Evolutionary conservation across 2,888 invertebrate species (phyloP).

Genomic region (Hylaea fasciaria): DNA sequence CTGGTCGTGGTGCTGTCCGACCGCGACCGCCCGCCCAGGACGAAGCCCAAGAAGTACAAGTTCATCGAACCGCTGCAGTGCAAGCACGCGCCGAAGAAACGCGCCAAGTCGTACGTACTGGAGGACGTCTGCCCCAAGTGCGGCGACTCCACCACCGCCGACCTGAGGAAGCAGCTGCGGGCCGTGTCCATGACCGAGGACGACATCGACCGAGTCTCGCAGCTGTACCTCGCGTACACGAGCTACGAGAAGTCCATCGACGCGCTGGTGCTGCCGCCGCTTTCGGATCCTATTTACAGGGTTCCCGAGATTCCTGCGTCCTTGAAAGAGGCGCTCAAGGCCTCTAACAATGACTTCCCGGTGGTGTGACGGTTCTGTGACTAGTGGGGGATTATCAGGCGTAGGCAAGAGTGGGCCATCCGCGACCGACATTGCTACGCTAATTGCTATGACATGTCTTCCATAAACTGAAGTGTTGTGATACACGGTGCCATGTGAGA

Average conservation of each 20-base stretch:
- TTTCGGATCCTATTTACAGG: conserved; percentile 72
- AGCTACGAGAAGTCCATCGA: conserved; percentile 70
- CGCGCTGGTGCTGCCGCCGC: conserved; percentile 69
- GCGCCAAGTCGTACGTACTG: conserved; percentile 55
- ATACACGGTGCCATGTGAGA: conserved; percentile 61
- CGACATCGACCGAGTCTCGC: conserved; percentile 70
- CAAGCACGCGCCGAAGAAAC: conserved; percentile 58
- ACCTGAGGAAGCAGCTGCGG: conserved; percentile 69
- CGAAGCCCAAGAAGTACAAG: conserved; percentile 62
- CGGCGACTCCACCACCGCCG: conserved; percentile 64
- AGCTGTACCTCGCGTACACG: conserved; percentile 67
- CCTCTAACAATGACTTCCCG: conserved; percentile 62
- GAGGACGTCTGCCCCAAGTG: conserved; percentile 72
- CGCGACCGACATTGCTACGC: conserved; percentile 4
- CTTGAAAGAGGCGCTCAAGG: conserved; percentile 64
- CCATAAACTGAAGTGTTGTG: conserved; percentile 46
- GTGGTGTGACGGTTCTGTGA: conserved; percentile 48
- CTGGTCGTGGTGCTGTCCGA: conserved; percentile 65
- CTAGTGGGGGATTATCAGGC: neutral
- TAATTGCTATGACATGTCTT: conserved; percentile 22
- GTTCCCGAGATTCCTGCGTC: conserved; percentile 70
- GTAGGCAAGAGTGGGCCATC: neutral
- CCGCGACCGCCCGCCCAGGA: conserved; percentile 52
- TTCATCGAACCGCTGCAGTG: conserved; percentile 68
- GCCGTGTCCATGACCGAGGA: conserved; percentile 70